Base-by-base conservation (phyloP, 2,797 vertebrate species). In the Lophotriccus pileatus region DNA sequence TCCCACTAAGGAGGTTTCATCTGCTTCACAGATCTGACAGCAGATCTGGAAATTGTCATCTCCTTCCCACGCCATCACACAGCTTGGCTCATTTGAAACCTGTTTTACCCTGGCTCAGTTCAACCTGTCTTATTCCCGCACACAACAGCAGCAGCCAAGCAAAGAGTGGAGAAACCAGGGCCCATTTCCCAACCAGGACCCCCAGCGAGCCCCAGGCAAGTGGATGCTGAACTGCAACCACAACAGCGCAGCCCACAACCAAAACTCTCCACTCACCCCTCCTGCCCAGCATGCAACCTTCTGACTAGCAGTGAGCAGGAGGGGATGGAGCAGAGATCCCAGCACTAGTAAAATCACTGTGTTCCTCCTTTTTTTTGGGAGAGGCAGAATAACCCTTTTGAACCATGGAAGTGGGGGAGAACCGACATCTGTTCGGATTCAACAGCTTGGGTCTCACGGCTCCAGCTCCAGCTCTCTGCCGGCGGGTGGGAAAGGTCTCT, bases 351-450 rank as follows among this genome's bases (percentile, higher is more conserved):
- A 95, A 96, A 92, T 44, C 66, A 28, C 60, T 12, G 19, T 36
- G 55, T 53, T 82, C 47, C 84, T 76, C 94, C 81, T 62, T 68
- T 46, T 73, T 49, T 49, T 41, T 16, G 12, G 64, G 64, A 87
- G 23, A 82, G 64, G 89, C 92, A 95, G 60, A 73, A 90, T 49
- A 95, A 96, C 88, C 93, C 93, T 96, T 97, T 79, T 76, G 77
- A 93, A 92, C 84, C 90, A 92, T 87, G 89, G 70, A 91, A 95
- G 82, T 52, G 23, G 46, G 59, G 39, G 47, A 23, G 81, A 85
- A 81, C 17, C 2, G 6, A 78, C 76, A 59, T 85, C 92, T 72
- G 70, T 18, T 84, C 68, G 89, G 87, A 96, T 77, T 67, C 85
- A 91, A 22, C 84, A 67, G 74, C 84, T 55, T 76, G 87, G 95